Evolutionary conservation across 92 coral and sea anemone species (phyloP).

Genomic region (Zoanthus sociatus): DNA sequence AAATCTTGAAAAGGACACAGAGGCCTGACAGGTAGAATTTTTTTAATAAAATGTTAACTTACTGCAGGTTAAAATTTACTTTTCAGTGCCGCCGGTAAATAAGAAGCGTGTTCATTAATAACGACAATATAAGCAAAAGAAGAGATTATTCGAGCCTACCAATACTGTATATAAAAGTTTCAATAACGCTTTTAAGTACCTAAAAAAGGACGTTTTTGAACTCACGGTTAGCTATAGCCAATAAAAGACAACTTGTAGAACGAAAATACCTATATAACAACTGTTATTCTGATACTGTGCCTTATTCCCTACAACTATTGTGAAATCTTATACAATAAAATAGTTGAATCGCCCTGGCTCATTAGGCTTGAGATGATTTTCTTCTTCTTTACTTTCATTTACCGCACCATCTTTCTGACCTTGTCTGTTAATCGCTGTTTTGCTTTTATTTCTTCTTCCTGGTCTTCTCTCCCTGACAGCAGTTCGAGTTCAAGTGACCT

Average conservation of each 20-base stretch:
- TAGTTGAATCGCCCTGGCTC: not conserved
- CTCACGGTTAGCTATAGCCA: slow-evolving; percentile 18
- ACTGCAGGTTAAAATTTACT: slow-evolving; percentile 31
- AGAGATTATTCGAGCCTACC: not conserved
- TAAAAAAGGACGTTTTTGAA: not conserved
- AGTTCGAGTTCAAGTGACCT: slow-evolving; percentile 42
- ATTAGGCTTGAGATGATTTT: slow-evolving; percentile 25
- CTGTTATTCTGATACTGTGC: not conserved
- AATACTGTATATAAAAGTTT: not conserved
- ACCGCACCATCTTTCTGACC: slow-evolving; percentile 50
- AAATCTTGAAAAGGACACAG: slow-evolving; percentile 41
- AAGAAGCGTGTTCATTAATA: slow-evolving; percentile 32
- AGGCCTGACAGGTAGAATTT: slow-evolving; percentile 52
- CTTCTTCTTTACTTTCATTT: slow-evolving; percentile 45
- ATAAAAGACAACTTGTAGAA: slow-evolving; percentile 1
- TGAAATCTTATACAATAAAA: not conserved
- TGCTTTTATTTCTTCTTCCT: slow-evolving; percentile 42
- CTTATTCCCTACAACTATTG: not conserved
- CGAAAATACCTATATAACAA: slow-evolving; percentile 2
- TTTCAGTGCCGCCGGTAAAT: slow-evolving; percentile 29
- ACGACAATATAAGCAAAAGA: slow-evolving; percentile 32
- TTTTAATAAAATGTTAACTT: slow-evolving; percentile 17
- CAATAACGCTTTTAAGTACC: not conserved
- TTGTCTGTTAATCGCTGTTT: slow-evolving; percentile 61
- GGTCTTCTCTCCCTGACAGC: slow-evolving; percentile 37